These are phyloP conservation scores for Lepilemur septentrionalis DNA, from an alignment of 2,797 vertebrate species.

Conservation along the genomic window DNA sequence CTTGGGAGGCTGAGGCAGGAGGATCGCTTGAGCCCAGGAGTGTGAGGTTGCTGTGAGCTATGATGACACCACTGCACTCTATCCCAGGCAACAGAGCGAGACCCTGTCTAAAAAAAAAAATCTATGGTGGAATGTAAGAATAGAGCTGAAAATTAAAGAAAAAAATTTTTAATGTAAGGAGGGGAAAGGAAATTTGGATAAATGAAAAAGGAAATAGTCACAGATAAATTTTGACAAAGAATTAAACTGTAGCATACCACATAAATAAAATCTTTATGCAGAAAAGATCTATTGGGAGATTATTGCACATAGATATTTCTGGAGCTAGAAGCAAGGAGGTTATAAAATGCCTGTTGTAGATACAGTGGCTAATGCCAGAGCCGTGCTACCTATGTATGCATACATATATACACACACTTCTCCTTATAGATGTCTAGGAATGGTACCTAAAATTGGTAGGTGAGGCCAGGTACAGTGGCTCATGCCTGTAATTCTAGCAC, in stretches of 20 bases:
- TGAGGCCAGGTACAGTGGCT: neutral
- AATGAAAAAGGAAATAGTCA: neutral
- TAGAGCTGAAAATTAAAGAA: neutral
- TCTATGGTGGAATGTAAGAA: neutral
- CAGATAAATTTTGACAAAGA: slow-evolving; percentile 14
- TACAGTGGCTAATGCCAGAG: neutral
- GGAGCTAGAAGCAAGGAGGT: neutral
- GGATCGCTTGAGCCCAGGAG: neutral
- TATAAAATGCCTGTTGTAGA: neutral
- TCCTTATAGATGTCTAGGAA: neutral
- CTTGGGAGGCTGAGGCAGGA: neutral
- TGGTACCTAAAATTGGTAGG: slow-evolving; percentile 31
- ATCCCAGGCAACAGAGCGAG: neutral
- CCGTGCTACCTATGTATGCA: neutral
- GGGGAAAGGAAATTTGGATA: neutral
- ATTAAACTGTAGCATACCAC: neutral
- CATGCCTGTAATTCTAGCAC: no score
- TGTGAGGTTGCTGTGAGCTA: neutral
- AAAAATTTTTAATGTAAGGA: neutral
- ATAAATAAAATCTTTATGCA: neutral
- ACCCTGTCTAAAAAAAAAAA: neutral
- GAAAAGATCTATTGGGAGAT: neutral
- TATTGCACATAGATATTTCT: neutral
- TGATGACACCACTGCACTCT: no score
- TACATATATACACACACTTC: neutral